phyloP scores from a whole-genome alignment of 2,797 vertebrate species.

The Galagoides demidoff region DNA sequence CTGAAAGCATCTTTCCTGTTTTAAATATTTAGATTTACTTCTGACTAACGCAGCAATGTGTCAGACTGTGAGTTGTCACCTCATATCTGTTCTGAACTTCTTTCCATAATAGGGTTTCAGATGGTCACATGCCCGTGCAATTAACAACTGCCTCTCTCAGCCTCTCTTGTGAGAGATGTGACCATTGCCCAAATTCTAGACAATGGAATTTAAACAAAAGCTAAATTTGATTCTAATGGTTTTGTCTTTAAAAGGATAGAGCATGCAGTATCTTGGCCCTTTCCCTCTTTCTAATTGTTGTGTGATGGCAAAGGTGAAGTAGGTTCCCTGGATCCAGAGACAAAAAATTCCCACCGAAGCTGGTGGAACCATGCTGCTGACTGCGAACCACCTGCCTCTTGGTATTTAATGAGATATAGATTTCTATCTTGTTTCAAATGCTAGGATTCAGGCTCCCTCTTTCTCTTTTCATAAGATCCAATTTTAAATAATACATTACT shows the following conservation, averaged over 20 bases:
- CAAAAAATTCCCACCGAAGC: not conserved
- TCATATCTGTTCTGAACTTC: not conserved
- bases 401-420: not conserved
- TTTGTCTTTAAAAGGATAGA: not conserved
- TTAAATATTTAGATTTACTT: conserved; percentile 29
- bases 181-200: not conserved
- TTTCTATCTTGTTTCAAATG: not conserved
- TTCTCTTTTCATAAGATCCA: not conserved
- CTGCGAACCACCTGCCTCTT: not conserved
- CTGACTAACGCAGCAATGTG: not conserved
- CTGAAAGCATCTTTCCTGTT: not conserved
- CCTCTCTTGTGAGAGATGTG: not conserved
- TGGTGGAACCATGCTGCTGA: no score
- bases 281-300: not conserved
- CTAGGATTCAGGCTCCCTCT: not conserved
- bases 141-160: not conserved
- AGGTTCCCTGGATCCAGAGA: not conserved
- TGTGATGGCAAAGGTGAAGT: not conserved
- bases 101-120: not conserved
- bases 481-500: not conserved
- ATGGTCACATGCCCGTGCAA: not conserved
- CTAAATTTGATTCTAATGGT: not conserved
- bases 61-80: not conserved
- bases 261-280: not conserved
- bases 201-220: not conserved